A percentile compares a stretch with the other conserved stretches of the same genome.
phyloP scores from a whole-genome alignment of 1,140 invertebrate genomes.

The Pissodes strobi region DNA sequence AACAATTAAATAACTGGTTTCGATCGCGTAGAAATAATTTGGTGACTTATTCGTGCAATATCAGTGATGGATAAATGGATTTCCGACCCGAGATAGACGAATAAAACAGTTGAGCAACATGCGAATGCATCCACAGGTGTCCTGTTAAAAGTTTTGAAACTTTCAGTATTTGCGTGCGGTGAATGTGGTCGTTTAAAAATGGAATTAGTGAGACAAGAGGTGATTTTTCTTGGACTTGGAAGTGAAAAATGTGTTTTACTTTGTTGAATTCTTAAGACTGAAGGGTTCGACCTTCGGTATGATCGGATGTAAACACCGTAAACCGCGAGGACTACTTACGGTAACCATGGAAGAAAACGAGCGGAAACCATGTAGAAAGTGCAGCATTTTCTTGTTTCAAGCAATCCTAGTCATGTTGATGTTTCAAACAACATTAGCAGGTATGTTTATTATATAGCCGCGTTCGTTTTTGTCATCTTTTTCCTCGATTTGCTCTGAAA shows the following conservation, averaged over 20 bases:
- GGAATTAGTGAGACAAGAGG: not conserved
- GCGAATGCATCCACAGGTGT: slow-evolving; percentile 26
- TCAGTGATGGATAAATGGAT: not conserved
- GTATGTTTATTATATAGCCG: too few species aligned
- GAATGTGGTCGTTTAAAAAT: not conserved
- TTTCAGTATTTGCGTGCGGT: too few species aligned
- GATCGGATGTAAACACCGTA: slow-evolving; percentile 13
- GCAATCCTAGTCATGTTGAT: not conserved
- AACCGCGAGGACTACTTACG: not conserved
- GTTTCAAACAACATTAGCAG: not conserved
- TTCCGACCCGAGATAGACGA: not conserved
- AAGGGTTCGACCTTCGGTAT: too few species aligned
- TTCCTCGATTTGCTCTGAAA: too few species aligned
- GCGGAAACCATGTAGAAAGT: not conserved
- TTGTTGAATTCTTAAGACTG: too few species aligned
- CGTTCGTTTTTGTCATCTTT: too few species aligned
- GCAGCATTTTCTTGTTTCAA: too few species aligned
- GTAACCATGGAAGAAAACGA: slow-evolving; percentile 11
- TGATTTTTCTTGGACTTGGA: not conserved
- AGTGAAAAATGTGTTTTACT: slow-evolving; percentile 8
- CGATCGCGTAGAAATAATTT: not conserved
- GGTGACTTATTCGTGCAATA: not conserved
- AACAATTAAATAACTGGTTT: too few species aligned
- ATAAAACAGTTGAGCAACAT: not conserved
- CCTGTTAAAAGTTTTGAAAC: slow-evolving; percentile 17